A percentile compares a stretch with the other conserved stretches of the same genome.
Conservation (phyloP, 2,797 vertebrate genomes). For the Petrocephalus schoutedeni region DNA sequence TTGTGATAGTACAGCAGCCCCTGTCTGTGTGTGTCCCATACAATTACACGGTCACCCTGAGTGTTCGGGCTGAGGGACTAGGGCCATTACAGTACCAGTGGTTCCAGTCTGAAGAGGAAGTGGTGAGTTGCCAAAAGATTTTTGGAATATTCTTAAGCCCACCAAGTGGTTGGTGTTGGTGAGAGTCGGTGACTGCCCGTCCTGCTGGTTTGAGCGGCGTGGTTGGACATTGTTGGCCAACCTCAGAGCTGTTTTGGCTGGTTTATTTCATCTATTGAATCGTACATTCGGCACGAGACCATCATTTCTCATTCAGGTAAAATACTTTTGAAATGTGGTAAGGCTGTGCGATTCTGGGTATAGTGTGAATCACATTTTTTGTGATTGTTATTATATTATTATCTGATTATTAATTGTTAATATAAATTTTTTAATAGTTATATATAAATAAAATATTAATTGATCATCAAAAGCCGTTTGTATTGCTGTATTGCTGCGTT, state of each 20-base stretch:
- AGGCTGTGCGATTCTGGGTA: too few relatives aligned
- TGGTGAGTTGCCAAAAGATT: constrained; percentile 39
- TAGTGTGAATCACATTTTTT: too few relatives aligned
- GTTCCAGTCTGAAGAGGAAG: constrained; percentile 48
- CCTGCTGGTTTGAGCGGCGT: not conserved
- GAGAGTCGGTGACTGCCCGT: not conserved
- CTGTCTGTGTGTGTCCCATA: constrained; percentile 41
- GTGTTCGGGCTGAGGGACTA: constrained; percentile 43
- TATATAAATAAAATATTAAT: too few relatives aligned
- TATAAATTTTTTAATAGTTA: too few relatives aligned
- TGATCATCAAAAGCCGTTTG: too few relatives aligned
- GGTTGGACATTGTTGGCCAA: not conserved
- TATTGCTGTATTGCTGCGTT: too few relatives aligned
- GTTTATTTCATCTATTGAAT: not conserved
- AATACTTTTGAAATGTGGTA: too few relatives aligned
- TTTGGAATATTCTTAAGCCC: not conserved
- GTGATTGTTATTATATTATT: too few relatives aligned
- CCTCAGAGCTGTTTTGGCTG: not conserved
- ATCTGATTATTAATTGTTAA: too few relatives aligned
- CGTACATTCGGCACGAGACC: too few relatives aligned
- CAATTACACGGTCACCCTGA: constrained; percentile 44
- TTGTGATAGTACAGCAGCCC: constrained; percentile 49
- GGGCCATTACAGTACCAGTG: constrained; percentile 48
- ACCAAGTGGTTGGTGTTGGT: not conserved
- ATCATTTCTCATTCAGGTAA: too few relatives aligned